phyloP scores from a whole-genome alignment of 2,888 invertebrate species.

The Bibio marci region DNA sequence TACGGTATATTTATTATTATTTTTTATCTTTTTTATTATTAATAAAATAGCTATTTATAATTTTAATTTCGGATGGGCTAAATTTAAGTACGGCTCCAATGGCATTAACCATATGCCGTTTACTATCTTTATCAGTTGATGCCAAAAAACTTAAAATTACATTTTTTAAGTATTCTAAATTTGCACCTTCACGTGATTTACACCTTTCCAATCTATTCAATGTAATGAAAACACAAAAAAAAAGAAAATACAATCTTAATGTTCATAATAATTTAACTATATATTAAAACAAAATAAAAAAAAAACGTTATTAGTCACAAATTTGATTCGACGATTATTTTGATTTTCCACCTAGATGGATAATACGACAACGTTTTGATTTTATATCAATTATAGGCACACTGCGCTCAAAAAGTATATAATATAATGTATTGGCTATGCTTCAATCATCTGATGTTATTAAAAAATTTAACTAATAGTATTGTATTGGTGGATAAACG shows the following conservation, averaged over 20 bases:
- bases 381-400: no score
- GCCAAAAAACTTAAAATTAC: slow-evolving; percentile 68
- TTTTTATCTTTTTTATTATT: slow-evolving; percentile 4
- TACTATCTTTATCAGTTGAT: slow-evolving; percentile 47
- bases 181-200: slow-evolving; percentile 68
- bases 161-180: slow-evolving; percentile 80
- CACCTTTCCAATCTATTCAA: slow-evolving; percentile 43
- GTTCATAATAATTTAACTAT: no score
- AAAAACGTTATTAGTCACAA: no score
- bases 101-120: slow-evolving; percentile 74
- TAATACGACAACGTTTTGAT: no score
- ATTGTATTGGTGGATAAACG: no score
- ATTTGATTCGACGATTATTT: no score
- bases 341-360: no score
- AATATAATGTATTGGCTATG: background rate
- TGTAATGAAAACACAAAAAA: background rate
- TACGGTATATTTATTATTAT: no score
- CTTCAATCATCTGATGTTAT: background rate
- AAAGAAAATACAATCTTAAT: slow-evolving; percentile 8
- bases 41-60: slow-evolving; percentile 16
- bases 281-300: background rate
- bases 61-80: slow-evolving; percentile 47
- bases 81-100: slow-evolving; percentile 74
- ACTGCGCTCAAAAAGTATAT: background rate
- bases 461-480: slow-evolving; percentile 2